These are phyloP conservation scores for Bursaphelenchus okinawaensis DNA, from an alignment of 2,888 invertebrate genomes.

Conservation along the genomic window DNA sequence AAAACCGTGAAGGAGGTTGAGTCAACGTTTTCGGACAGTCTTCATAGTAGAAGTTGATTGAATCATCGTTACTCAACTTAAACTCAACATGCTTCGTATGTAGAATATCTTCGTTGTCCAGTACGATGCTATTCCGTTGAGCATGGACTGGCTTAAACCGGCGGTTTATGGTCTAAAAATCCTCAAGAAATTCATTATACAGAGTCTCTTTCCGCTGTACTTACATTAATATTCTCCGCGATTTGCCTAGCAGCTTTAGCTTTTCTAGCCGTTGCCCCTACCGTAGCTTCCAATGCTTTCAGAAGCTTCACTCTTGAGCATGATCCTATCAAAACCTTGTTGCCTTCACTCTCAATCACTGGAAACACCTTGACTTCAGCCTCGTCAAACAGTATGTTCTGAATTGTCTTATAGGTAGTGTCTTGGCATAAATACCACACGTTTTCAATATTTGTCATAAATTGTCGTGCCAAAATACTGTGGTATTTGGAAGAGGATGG, in stretches of 20 bases:
- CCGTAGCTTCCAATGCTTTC: slow-evolving; percentile 46
- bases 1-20: background rate
- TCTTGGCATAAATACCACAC: slow-evolving; percentile 63
- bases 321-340: slow-evolving; percentile 88
- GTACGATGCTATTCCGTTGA: background rate
- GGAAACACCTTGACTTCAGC: slow-evolving; percentile 77
- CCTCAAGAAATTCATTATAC: too few relatives aligned
- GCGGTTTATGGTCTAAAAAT: background rate
- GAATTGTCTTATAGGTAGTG: slow-evolving; percentile 82
- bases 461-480: slow-evolving; percentile 74
- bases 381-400: slow-evolving; percentile 75
- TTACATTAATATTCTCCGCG: background rate
- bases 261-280: slow-evolving; percentile 37
- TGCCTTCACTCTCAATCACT: slow-evolving; percentile 76
- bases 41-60: background rate
- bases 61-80: background rate
- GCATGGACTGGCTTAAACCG: background rate
- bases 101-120: background rate
- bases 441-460: slow-evolving; percentile 71
- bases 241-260: slow-evolving; percentile 5
- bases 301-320: slow-evolving; percentile 49
- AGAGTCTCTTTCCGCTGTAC: background rate
- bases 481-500: slow-evolving; percentile 41
- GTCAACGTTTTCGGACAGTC: background rate
- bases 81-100: background rate